Evolutionary conservation across 2,113 vertebrate genomes (phyloP).

Genomic region (Callithrix jacchus): DNA sequence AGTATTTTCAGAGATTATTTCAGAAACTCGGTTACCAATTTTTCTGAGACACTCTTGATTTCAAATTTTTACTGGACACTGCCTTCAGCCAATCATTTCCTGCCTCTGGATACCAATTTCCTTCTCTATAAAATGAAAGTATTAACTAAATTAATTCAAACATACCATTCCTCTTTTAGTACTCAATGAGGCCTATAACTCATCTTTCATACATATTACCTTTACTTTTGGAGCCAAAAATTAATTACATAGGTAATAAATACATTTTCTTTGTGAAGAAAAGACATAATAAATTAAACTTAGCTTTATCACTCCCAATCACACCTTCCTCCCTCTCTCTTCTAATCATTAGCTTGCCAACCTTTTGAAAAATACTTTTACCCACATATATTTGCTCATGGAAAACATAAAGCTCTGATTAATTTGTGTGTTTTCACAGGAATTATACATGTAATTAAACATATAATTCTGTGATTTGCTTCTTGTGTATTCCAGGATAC

Average conservation of each 20-base stretch:
- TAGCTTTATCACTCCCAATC: neutral
- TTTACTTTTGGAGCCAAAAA: slow-evolving; percentile 34
- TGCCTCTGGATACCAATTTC: slow-evolving; percentile 15
- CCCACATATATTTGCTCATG: neutral
- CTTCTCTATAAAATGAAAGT: slow-evolving; percentile 38
- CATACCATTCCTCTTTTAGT: neutral
- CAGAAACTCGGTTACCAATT: neutral
- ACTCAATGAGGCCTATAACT: neutral
- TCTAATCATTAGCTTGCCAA: neutral
- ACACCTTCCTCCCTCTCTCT: neutral
- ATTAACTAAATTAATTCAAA: slow-evolving; percentile 43
- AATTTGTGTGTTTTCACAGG: neutral
- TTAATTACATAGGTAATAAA: neutral
- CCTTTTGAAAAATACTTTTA: neutral
- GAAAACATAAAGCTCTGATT: neutral
- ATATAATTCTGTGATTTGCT: neutral
- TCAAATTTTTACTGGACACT: slow-evolving; percentile 27
- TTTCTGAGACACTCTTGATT: slow-evolving; percentile 5
- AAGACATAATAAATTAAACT: slow-evolving; percentile 1
- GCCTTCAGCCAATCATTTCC: slow-evolving; percentile 12
- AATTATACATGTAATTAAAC: neutral
- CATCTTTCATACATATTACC: neutral
- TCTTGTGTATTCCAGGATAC: neutral
- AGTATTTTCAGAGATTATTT: neutral
- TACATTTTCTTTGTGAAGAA: slow-evolving; percentile 37